Conservation (phyloP, 2,888 invertebrate species). For the Campopleginae sp. region DNA sequence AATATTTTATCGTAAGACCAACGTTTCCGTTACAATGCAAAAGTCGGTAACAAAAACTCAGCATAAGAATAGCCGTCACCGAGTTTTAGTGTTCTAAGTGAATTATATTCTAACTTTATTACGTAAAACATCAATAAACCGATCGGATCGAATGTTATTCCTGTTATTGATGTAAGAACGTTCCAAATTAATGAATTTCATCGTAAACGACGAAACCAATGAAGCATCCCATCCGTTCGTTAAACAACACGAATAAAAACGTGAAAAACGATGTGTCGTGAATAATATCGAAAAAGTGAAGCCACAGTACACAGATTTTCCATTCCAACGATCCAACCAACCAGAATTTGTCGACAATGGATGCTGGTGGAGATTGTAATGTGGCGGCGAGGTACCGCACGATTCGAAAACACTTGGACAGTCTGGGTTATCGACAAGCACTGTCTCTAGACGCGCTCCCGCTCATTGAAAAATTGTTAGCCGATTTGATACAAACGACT, state of each 20-base stretch:
- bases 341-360: constrained; percentile 43
- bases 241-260: neutral
- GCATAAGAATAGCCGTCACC: neutral
- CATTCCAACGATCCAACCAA: neutral
- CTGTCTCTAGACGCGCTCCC: constrained; percentile 91
- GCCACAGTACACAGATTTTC: neutral
- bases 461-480: constrained; percentile 91
- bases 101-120: neutral
- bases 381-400: constrained; percentile 82
- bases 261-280: neutral
- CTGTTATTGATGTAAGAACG: neutral
- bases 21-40: neutral
- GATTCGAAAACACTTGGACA: constrained; percentile 90
- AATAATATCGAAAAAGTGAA: neutral
- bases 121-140: neutral
- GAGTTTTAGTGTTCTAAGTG: neutral
- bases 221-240: neutral
- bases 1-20: neutral
- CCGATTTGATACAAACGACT: constrained; percentile 95
- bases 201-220: neutral
- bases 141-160: neutral
- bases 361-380: constrained; percentile 74
- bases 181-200: neutral
- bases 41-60: constrained; percentile 2
- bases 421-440: constrained; percentile 92